Conservation (phyloP, 2,113 vertebrate species). For the Egretta garzetta region DNA sequence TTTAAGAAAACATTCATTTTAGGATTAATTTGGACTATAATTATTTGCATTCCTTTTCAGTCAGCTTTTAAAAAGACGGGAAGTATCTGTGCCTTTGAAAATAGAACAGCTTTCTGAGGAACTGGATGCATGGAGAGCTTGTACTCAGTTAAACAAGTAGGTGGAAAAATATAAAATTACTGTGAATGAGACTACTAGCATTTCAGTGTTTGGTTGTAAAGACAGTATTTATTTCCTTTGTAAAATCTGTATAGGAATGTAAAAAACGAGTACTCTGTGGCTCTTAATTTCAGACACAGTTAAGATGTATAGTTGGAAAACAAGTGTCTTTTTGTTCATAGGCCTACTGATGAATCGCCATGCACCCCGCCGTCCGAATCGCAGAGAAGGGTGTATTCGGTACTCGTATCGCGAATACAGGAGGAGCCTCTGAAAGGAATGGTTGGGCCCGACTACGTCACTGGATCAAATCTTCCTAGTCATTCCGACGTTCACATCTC, state of each 20-base stretch:
- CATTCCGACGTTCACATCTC: conserved; percentile 91
- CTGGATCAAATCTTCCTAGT: conserved; percentile 94
- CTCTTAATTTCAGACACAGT: neutral
- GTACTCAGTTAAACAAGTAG: conserved; percentile 80
- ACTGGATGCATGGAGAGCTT: conserved; percentile 90
- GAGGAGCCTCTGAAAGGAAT: conserved; percentile 79
- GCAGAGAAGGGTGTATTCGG: conserved; percentile 78
- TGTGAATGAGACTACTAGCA: neutral
- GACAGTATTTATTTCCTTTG: neutral
- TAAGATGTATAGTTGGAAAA: neutral
- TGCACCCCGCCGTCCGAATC: conserved; percentile 79
- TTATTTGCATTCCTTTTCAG: conserved; percentile 73
- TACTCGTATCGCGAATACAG: conserved; percentile 78
- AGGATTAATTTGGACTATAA: neutral
- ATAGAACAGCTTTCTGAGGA: conserved; percentile 91
- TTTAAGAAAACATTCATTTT: neutral
- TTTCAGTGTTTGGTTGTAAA: neutral
- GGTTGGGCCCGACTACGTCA: conserved; percentile 88
- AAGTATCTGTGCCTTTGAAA: conserved; percentile 90
- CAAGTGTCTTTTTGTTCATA: conserved; percentile 1
- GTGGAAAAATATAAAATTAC: conserved; percentile 30
- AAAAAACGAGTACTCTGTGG: neutral
- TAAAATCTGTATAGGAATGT: neutral
- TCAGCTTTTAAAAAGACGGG: conserved; percentile 91
- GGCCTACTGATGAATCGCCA: conserved; percentile 62